These are phyloP conservation scores for Microcebus griseorufus DNA, from an alignment of 2,113 vertebrate genomes.

Conservation along the genomic window DNA sequence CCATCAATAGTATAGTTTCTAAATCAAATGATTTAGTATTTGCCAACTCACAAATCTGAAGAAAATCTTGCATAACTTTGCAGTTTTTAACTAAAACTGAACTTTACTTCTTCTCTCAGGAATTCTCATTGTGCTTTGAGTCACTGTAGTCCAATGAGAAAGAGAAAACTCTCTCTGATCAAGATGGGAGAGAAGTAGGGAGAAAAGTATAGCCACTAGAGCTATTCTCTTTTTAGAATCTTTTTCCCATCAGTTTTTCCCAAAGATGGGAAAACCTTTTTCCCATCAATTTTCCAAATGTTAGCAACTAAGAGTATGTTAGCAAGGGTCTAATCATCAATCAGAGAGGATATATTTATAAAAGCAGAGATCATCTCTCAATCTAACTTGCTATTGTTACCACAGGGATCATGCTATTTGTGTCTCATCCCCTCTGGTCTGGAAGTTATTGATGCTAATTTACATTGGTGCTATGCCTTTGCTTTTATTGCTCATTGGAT, in stretches of 20 bases:
- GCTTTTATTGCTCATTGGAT: not conserved
- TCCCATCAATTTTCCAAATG: not conserved
- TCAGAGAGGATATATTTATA: not conserved
- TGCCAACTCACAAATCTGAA: not conserved
- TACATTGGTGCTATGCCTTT: not conserved
- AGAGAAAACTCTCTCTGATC: not conserved
- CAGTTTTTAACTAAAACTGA: not conserved
- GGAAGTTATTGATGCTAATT: not conserved
- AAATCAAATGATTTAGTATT: not conserved
- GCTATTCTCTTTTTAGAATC: not conserved
- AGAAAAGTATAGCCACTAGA: not conserved
- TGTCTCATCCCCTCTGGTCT: not conserved
- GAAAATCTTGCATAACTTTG: not conserved
- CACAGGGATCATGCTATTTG: not conserved
- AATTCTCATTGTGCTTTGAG: not conserved
- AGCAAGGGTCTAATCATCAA: not conserved
- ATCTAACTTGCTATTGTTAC: not conserved
- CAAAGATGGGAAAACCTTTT: not conserved
- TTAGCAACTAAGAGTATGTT: conserved; percentile 1
- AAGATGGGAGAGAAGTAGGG: not conserved
- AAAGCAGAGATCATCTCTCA: not conserved
- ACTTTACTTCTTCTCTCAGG: not conserved
- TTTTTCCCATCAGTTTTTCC: not conserved
- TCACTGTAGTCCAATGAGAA: not conserved
- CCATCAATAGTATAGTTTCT: not conserved